Percentiles rank a stretch among this genome's conserved stretches.
phyloP scores from a whole-genome alignment of 2,797 vertebrate species.

The Chromobotia macracanthus region DNA sequence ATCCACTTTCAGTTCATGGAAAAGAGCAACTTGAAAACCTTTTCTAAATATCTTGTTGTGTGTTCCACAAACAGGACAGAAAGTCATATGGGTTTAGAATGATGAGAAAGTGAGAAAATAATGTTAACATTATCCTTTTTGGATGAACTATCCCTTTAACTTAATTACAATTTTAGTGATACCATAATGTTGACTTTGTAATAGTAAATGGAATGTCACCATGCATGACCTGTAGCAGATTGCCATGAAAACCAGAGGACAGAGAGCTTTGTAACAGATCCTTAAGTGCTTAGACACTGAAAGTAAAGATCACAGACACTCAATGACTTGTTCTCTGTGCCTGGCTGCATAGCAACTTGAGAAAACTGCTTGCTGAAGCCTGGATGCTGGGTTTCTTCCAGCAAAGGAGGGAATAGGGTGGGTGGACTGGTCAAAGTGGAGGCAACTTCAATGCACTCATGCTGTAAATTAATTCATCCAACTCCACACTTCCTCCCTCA shows the following conservation, averaged over 20 bases:
- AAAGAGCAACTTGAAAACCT: background rate
- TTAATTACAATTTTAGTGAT: too few relatives aligned
- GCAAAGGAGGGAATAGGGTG: slow-evolving; percentile 30
- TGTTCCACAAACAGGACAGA: background rate
- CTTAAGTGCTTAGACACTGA: background rate
- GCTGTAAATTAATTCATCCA: slow-evolving; percentile 50
- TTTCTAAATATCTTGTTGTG: background rate
- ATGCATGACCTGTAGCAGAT: slow-evolving; percentile 27
- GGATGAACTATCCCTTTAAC: background rate
- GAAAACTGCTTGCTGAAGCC: slow-evolving; percentile 10
- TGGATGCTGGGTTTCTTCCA: slow-evolving; percentile 38
- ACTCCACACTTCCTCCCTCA: slow-evolving; percentile 41
- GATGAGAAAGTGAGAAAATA: background rate
- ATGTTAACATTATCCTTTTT: background rate
- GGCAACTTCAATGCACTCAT: slow-evolving; percentile 45
- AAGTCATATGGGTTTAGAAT: background rate
- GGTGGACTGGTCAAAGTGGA: slow-evolving; percentile 40
- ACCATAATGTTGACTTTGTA: too few relatives aligned
- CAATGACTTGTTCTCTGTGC: slow-evolving; percentile 20
- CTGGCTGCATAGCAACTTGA: slow-evolving; percentile 46
- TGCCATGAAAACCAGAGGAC: slow-evolving; percentile 12
- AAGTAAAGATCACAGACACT: slow-evolving; percentile 23
- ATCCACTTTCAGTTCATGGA: background rate
- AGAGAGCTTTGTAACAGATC: slow-evolving; percentile 36
- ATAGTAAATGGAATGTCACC: background rate